phyloP scores from a whole-genome alignment of 2,888 invertebrate genomes.

The Neoscelio sp. region DNA sequence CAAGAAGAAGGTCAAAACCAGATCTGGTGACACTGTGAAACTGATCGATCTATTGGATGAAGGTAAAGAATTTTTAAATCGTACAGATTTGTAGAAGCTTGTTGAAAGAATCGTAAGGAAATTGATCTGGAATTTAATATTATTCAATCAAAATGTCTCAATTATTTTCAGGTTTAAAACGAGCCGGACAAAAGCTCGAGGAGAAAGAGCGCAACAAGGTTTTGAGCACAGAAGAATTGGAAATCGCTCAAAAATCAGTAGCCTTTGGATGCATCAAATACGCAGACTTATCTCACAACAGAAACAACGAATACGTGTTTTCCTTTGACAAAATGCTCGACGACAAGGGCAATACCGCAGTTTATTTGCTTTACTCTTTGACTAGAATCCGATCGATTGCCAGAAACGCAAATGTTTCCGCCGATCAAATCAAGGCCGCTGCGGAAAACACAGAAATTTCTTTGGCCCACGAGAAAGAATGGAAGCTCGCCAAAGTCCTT shows the following conservation, averaged over 20 bases:
- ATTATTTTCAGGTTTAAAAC: slow-evolving; percentile 86
- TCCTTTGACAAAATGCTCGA: slow-evolving; percentile 99
- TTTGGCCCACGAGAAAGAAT: slow-evolving; percentile 95
- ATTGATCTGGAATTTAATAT: not conserved
- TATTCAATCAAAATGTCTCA: slow-evolving; percentile 29
- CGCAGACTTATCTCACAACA: slow-evolving; percentile 97
- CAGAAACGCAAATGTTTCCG: slow-evolving; percentile 89
- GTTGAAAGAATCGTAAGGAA: too few relatives aligned
- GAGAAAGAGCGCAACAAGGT: slow-evolving; percentile 95
- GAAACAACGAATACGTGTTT: slow-evolving; percentile 97
- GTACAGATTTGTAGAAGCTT: not conserved
- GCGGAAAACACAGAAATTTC: slow-evolving; percentile 86
- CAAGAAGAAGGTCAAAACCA: slow-evolving; percentile 99
- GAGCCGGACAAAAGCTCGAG: slow-evolving; percentile 91
- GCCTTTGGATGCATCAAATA: slow-evolving; percentile 99
- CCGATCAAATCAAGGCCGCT: slow-evolving; percentile 86
- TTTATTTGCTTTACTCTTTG: slow-evolving; percentile 97
- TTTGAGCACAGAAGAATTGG: slow-evolving; percentile 91
- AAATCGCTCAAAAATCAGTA: slow-evolving; percentile 93
- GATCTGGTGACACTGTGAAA: slow-evolving; percentile 97
- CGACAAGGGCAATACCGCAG: slow-evolving; percentile 99
- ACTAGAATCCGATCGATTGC: slow-evolving; percentile 97
- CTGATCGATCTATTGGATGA: slow-evolving; percentile 95
- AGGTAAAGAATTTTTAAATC: slow-evolving; percentile 85
- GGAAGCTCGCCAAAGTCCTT: slow-evolving; percentile 95